phyloP scores from a whole-genome alignment of 2,888 invertebrate species.

The Nemotelus nigrinus region DNA sequence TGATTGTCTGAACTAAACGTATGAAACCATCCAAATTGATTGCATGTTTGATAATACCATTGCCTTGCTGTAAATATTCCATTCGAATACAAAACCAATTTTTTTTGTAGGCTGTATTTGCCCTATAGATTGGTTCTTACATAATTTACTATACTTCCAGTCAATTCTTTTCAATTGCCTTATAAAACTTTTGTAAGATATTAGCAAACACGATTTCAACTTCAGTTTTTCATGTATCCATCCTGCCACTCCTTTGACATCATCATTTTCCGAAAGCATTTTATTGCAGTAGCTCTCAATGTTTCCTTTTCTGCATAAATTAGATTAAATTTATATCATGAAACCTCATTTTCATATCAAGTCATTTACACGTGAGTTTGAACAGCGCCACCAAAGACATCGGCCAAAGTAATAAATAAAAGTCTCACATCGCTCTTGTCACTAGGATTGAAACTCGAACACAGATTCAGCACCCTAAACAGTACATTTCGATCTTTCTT shows the following conservation, averaged over 20 bases:
- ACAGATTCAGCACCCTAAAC: slow-evolving; percentile 59
- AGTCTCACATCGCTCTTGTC: slow-evolving; percentile 60
- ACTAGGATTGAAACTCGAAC: slow-evolving; percentile 58
- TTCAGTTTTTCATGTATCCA: slow-evolving; percentile 52
- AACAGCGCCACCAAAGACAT: slow-evolving; percentile 58
- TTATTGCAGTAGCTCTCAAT: slow-evolving; percentile 32
- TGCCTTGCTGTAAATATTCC: slow-evolving; percentile 68
- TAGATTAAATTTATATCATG: not conserved
- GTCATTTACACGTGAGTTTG: slow-evolving; percentile 58
- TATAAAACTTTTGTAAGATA: not conserved
- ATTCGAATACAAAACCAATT: not conserved
- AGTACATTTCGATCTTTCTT: slow-evolving; percentile 57
- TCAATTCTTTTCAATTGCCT: not conserved
- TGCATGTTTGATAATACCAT: slow-evolving; percentile 88
- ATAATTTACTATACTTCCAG: not conserved
- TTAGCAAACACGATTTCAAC: slow-evolving; percentile 51
- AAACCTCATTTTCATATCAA: not conserved
- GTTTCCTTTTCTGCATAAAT: slow-evolving; percentile 26
- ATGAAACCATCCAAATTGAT: slow-evolving; percentile 87
- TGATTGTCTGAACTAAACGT: slow-evolving; percentile 71
- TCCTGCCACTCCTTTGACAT: slow-evolving; percentile 57
- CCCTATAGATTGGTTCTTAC: not conserved
- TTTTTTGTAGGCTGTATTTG: not conserved
- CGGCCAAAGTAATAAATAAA: slow-evolving; percentile 59
- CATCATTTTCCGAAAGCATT: slow-evolving; percentile 52